Evolutionary conservation across 2,888 invertebrate species (phyloP).

Genomic region (Drosophila neonasuta): DNA sequence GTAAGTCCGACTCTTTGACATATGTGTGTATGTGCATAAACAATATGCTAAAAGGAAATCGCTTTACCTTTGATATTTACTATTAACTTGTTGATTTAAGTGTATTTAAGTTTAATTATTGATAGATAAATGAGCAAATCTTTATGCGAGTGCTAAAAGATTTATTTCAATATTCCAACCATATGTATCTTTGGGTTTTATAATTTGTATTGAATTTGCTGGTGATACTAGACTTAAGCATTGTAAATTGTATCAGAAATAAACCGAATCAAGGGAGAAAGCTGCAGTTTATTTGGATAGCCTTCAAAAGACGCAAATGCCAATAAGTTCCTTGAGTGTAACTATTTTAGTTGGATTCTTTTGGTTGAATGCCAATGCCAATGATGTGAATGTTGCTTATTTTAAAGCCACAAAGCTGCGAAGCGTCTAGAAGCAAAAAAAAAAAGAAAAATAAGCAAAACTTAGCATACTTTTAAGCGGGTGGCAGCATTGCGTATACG

Average conservation of each 20-base stretch:
- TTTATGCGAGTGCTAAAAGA: background rate
- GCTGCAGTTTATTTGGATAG: background rate
- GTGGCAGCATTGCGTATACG: constrained; percentile 53
- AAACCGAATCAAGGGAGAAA: background rate
- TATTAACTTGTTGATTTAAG: constrained; percentile 4
- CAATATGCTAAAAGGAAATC: constrained; percentile 6
- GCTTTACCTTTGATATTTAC: background rate
- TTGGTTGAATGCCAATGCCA: constrained; percentile 22
- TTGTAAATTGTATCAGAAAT: background rate
- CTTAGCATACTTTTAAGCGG: constrained; percentile 51
- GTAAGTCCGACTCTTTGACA: constrained; percentile 14
- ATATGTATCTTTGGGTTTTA: too few relatives aligned
- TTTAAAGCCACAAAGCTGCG: constrained; percentile 23
- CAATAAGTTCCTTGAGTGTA: background rate
- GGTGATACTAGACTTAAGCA: too few relatives aligned
- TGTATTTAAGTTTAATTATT: background rate
- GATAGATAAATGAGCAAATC: background rate
- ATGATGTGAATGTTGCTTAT: constrained; percentile 23
- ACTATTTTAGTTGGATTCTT: constrained; percentile 2
- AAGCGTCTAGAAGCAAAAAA: background rate
- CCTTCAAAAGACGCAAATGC: constrained; percentile 1
- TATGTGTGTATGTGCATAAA: constrained; percentile 4
- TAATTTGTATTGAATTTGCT: too few relatives aligned
- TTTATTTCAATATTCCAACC: background rate
- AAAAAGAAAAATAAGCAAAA: constrained; percentile 3